Evolutionary conservation across 2,888 invertebrate species (phyloP).

Genomic region (Merodon equestris): DNA sequence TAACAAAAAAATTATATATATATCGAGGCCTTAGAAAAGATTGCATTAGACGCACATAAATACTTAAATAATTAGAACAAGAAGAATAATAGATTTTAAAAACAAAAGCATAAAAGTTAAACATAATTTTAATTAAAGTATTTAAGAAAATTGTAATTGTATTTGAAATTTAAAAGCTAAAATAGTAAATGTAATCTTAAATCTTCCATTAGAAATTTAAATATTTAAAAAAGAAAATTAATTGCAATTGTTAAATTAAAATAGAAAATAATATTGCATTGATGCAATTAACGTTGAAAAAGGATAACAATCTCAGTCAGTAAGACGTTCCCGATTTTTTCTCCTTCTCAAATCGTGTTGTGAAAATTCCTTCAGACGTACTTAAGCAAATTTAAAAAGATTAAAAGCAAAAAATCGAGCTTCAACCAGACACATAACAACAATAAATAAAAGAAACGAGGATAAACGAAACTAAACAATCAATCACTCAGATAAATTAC

Average conservation of each 20-base stretch:
- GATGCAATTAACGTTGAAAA: conserved; percentile 11
- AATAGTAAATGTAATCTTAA: conserved; percentile 49
- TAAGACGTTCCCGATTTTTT: neutral
- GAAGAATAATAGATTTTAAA: conserved; percentile 23
- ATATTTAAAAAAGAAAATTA: conserved; percentile 32
- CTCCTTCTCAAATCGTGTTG: conserved; percentile 63
- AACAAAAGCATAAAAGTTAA: conserved; percentile 17
- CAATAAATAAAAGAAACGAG: conserved; percentile 18
- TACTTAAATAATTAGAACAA: conserved; percentile 28
- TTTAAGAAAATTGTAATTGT: neutral
- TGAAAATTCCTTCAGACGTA: conserved; percentile 54
- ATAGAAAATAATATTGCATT: conserved; percentile 12
- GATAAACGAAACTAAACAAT: conserved; percentile 42
- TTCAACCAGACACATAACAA: conserved; percentile 60
- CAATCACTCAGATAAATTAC: conserved; percentile 60
- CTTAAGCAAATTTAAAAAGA: conserved; percentile 18
- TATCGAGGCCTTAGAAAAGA: conserved; percentile 66
- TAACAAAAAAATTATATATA: conserved; percentile 30
- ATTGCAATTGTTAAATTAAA: conserved; percentile 39
- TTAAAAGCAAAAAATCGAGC: conserved; percentile 43
- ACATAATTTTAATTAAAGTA: conserved; percentile 15
- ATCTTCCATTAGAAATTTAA: conserved; percentile 67
- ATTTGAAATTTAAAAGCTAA: conserved; percentile 14
- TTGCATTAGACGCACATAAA: conserved; percentile 62
- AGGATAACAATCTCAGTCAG: conserved; percentile 11